Conservation (phyloP, 2,113 vertebrate genomes). For the Benitochromis conjunctus region DNA sequence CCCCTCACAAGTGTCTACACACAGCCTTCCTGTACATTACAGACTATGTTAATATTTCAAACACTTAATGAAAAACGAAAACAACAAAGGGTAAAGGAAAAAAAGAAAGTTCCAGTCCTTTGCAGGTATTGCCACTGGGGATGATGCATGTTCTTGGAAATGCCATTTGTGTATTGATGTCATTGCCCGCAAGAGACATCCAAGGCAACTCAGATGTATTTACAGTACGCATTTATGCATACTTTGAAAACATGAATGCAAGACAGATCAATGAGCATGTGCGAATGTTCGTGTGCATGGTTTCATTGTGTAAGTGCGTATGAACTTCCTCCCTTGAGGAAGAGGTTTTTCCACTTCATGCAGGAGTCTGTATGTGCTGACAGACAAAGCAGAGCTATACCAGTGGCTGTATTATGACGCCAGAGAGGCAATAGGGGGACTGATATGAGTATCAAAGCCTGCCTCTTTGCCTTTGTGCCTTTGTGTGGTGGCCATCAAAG, state of each 20-base stretch:
- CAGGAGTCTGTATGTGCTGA: slow-evolving; percentile 21
- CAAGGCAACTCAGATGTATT: neutral
- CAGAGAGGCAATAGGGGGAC: slow-evolving; percentile 33
- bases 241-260: neutral
- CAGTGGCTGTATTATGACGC: slow-evolving; percentile 42
- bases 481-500: slow-evolving; percentile 67
- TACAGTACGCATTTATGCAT: neutral
- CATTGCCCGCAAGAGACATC: neutral
- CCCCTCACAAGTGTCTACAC: neutral
- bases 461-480: slow-evolving; percentile 59
- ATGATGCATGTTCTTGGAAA: neutral
- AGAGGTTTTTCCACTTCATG: slow-evolving; percentile 9
- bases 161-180: neutral
- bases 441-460: slow-evolving; percentile 65
- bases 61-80: neutral
- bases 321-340: neutral
- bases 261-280: neutral
- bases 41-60: neutral
- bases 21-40: neutral
- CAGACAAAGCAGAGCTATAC: slow-evolving; percentile 16
- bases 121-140: neutral
- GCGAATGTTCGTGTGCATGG: neutral
- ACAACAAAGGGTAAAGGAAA: neutral
- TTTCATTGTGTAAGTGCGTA: slow-evolving; percentile 8
- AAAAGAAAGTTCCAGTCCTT: neutral